Evolutionary conservation across 1,140 invertebrate genomes (phyloP).

Genomic region (Drosophila sucinea): DNA sequence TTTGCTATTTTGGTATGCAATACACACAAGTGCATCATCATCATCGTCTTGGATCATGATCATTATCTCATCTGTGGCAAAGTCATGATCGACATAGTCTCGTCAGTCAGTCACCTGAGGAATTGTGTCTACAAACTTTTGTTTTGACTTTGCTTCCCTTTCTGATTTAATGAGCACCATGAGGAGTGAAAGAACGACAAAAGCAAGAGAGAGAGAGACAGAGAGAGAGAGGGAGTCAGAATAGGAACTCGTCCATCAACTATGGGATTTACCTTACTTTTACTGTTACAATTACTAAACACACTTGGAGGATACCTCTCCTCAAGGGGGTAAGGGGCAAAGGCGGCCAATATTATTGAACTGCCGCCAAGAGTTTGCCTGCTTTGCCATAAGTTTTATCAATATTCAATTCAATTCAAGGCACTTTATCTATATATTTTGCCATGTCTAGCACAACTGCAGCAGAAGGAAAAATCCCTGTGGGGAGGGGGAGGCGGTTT

Average conservation of each 20-base stretch:
- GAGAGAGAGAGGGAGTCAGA: not conserved
- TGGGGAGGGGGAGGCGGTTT: not conserved
- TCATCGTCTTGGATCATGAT: slow-evolving; percentile 44
- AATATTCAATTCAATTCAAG: slow-evolving; percentile 77
- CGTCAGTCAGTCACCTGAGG: slow-evolving; percentile 57
- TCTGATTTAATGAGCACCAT: slow-evolving; percentile 11
- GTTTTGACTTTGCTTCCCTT: slow-evolving; percentile 18
- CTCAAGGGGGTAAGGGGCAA: not conserved
- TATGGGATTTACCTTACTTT: slow-evolving; percentile 38
- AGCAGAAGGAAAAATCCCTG: slow-evolving; percentile 40
- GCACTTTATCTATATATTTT: slow-evolving; percentile 65
- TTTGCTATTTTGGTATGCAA: slow-evolving; percentile 73
- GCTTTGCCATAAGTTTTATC: slow-evolving; percentile 72
- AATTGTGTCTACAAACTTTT: slow-evolving; percentile 41
- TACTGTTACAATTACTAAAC: slow-evolving; percentile 32
- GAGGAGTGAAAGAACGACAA: no score
- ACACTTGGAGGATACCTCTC: not conserved
- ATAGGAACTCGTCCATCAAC: slow-evolving; percentile 4
- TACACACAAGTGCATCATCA: slow-evolving; percentile 67
- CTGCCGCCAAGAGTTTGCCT: slow-evolving; percentile 14
- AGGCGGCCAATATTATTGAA: slow-evolving; percentile 41
- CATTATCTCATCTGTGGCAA: slow-evolving; percentile 36
- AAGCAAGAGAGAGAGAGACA: not conserved
- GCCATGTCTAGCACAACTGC: slow-evolving; percentile 59
- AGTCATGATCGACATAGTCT: slow-evolving; percentile 69